These are phyloP conservation scores for Calephelis perditalis DNA, from an alignment of 2,888 invertebrate species.

Conservation along the genomic window DNA sequence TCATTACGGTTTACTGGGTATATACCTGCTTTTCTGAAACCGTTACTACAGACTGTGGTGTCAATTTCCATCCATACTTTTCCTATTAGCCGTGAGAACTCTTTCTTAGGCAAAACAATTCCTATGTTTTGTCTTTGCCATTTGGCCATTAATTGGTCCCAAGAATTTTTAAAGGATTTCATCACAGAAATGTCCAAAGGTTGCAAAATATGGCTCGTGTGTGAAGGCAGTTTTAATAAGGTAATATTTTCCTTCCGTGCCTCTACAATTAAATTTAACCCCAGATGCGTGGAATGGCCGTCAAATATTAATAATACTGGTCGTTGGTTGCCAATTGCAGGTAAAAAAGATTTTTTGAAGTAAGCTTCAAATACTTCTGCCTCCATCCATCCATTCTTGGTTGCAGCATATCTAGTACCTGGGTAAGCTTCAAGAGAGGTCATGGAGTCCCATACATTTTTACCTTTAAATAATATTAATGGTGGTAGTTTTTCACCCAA, in stretches of 20 bases:
- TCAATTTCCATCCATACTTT: background rate
- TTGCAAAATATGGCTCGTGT: background rate
- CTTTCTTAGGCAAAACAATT: conserved; percentile 14
- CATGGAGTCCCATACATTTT: no score
- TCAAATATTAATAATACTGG: background rate
- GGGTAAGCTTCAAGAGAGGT: background rate
- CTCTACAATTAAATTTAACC: background rate
- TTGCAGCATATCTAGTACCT: background rate
- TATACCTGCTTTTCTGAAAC: no score
- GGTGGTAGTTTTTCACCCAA: no score
- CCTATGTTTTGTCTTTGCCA: conserved; percentile 31
- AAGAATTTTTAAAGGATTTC: conserved; percentile 23
- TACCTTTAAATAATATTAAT: no score
- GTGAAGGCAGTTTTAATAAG: background rate
- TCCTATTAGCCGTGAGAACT: background rate
- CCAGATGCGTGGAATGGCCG: background rate
- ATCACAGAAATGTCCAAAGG: background rate
- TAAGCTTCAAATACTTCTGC: background rate
- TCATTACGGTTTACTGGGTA: no score
- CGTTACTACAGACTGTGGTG: no score
- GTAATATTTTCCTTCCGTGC: background rate
- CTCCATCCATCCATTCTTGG: background rate
- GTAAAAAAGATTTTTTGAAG: background rate
- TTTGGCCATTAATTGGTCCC: conserved; percentile 30
- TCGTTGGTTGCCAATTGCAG: background rate